Percentiles rank a stretch among this genome's conserved stretches.
Conservation (phyloP, 2,797 vertebrate genomes). For the Garrulus glandarius region DNA sequence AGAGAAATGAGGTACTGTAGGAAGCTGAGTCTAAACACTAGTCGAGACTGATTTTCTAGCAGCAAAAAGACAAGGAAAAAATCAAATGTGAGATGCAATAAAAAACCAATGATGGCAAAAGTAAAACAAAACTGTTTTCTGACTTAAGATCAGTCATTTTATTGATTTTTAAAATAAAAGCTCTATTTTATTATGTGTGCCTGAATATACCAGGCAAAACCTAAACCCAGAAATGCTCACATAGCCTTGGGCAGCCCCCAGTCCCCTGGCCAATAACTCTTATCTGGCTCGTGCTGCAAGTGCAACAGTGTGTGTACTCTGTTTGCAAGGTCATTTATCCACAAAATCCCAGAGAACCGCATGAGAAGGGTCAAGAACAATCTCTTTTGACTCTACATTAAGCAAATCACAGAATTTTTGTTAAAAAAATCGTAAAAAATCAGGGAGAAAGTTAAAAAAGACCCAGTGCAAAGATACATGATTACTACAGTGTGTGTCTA, state of each 20-base stretch:
- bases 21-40: background rate
- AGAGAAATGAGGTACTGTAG: background rate
- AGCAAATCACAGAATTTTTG: slow-evolving; percentile 4
- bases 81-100: slow-evolving; percentile 34
- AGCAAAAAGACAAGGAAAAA: slow-evolving; percentile 19
- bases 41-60: background rate
- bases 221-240: slow-evolving; percentile 14
- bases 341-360: slow-evolving; percentile 1
- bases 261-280: slow-evolving; percentile 60
- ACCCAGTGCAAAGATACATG: background rate
- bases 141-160: slow-evolving; percentile 63
- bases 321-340: slow-evolving; percentile 4
- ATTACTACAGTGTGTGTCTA: background rate
- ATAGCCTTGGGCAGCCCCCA: slow-evolving; percentile 5
- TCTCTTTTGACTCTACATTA: background rate
- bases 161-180: slow-evolving; percentile 73
- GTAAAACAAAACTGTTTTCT: slow-evolving; percentile 49
- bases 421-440: background rate
- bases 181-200: slow-evolving; percentile 58
- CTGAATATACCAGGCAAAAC: slow-evolving; percentile 63
- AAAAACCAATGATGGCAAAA: slow-evolving; percentile 16
- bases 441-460: background rate
- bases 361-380: background rate
- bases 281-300: background rate
- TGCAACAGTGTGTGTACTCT: background rate